A percentile compares a stretch with the other conserved stretches of the same genome.
Conservation (phyloP, 1,140 invertebrate species). For the Sinella curviseta region DNA sequence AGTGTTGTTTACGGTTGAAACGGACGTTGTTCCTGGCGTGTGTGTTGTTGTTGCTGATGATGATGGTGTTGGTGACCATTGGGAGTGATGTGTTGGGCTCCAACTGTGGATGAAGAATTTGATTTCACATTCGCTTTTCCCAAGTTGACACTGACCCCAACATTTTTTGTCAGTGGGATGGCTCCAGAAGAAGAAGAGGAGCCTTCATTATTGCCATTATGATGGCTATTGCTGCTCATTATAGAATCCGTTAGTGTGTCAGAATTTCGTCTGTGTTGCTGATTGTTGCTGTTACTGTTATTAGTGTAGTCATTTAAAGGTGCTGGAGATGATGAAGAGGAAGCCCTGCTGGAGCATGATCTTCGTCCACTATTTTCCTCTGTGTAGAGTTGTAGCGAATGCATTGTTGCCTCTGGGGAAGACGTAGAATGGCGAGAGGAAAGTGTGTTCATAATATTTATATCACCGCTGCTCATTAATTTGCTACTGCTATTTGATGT, state of each 20-base stretch:
- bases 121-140: conserved; percentile 21
- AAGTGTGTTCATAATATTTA: not conserved
- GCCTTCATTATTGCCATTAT: not conserved
- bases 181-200: not conserved
- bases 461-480: not conserved
- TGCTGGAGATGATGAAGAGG: not conserved
- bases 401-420: not conserved
- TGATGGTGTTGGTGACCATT: conserved; percentile 18
- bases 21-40: not conserved
- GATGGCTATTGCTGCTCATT: not conserved
- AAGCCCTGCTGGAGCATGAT: not conserved
- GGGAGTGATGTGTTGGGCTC: conserved; percentile 17
- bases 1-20: not conserved
- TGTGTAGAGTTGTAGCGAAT: not conserved
- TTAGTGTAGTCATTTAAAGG: not conserved
- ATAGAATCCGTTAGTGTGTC: not conserved
- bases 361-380: not conserved
- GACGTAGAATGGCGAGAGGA: not conserved
- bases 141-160: conserved; percentile 19
- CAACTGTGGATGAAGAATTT: conserved; percentile 19
- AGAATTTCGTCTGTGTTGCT: conserved; percentile 2
- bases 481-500: no score
- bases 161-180: conserved; percentile 25
- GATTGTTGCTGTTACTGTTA: not conserved
- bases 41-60: not conserved